phyloP scores from a whole-genome alignment of 2,113 vertebrate genomes.

The Nothobranchius kuhntae region DNA sequence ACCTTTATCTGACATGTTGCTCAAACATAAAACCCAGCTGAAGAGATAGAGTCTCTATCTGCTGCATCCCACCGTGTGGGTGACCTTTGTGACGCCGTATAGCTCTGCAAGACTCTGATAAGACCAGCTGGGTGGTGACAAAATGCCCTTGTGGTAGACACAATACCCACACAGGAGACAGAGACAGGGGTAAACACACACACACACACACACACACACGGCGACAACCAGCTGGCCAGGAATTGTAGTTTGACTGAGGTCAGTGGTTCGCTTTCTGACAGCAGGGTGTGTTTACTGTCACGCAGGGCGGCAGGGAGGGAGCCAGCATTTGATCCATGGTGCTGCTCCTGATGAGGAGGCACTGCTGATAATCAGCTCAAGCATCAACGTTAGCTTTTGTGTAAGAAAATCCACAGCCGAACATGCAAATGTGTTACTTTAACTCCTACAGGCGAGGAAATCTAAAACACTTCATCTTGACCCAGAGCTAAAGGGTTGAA shows the following conservation, averaged over 20 bases:
- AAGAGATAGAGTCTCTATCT: constrained; percentile 52
- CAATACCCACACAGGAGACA: constrained; percentile 37
- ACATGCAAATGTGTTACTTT: neutral
- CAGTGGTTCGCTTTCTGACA: constrained; percentile 42
- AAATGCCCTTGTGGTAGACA: constrained; percentile 58
- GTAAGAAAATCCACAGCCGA: neutral
- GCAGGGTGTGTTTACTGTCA: constrained; percentile 33
- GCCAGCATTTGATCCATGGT: constrained; percentile 14
- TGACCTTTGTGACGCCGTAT: constrained; percentile 71
- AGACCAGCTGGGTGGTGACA: constrained; percentile 67
- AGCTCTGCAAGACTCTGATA: constrained; percentile 68
- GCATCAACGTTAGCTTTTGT: neutral
- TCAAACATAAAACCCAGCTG: constrained; percentile 25
- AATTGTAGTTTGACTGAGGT: constrained; percentile 48
- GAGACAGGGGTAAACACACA: constrained; percentile 36
- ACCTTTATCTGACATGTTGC: constrained; percentile 2
- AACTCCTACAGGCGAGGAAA: neutral
- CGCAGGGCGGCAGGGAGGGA: constrained; percentile 10
- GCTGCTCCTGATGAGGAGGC: neutral
- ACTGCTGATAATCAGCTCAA: neutral
- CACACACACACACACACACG: constrained; percentile 46
- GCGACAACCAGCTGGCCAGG: constrained; percentile 44
- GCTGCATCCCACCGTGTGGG: constrained; percentile 73
- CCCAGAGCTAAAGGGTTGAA: constrained; percentile 23
- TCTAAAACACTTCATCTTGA: neutral